Evolutionary conservation across 2,888 invertebrate species (phyloP).

Genomic region (Thalpophila matura): DNA sequence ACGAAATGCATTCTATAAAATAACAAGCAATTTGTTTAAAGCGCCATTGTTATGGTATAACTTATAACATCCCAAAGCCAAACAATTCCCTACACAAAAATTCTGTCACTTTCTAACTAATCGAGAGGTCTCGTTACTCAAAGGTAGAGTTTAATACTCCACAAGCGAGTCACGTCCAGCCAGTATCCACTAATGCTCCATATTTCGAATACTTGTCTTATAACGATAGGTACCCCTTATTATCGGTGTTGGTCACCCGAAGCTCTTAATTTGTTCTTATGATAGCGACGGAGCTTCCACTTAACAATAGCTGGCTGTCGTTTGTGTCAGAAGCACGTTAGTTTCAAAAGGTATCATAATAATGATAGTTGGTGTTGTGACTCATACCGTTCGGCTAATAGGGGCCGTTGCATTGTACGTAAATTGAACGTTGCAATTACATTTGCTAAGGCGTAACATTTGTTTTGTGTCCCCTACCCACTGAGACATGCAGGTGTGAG

Average conservation of each 20-base stretch:
- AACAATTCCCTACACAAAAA: constrained; percentile 18
- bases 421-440: constrained; percentile 61
- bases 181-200: constrained; percentile 42
- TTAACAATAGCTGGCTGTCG: constrained; percentile 57
- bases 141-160: constrained; percentile 37
- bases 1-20: no score
- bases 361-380: constrained; percentile 53
- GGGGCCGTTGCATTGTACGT: constrained; percentile 56
- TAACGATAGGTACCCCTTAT: constrained; percentile 47
- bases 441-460: constrained; percentile 53
- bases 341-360: constrained; percentile 54
- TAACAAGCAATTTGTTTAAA: no score
- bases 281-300: constrained; percentile 55
- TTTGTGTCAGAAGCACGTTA: constrained; percentile 50
- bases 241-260: constrained; percentile 55
- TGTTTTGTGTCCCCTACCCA: constrained; percentile 46
- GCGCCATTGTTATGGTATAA: not conserved
- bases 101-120: not conserved
- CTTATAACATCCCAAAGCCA: not conserved
- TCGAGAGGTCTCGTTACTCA: constrained; percentile 30
- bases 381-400: constrained; percentile 53
- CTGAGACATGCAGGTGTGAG: constrained; percentile 58
- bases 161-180: constrained; percentile 36
- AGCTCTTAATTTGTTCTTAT: constrained; percentile 57
- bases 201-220: constrained; percentile 56